A percentile compares a stretch with the other conserved stretches of the same genome.
Conservation (phyloP, 2,113 vertebrate species). For the Phyllostomus hastatus region DNA sequence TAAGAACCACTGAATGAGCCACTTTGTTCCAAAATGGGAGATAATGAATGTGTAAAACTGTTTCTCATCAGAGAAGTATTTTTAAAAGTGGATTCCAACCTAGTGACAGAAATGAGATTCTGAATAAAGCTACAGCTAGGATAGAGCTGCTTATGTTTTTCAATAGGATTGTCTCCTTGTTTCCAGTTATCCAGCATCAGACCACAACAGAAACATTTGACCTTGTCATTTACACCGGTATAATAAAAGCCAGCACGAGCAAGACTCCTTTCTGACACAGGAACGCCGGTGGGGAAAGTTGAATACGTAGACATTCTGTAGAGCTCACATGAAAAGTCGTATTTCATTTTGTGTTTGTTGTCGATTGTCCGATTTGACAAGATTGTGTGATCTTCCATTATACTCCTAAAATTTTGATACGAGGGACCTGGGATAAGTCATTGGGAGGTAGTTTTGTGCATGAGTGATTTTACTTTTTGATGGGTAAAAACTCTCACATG, state of each 20-base stretch:
- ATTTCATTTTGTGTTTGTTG: conserved; percentile 85
- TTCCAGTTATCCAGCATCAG: conserved; percentile 94
- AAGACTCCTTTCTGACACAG: conserved; percentile 91
- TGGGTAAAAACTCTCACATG: conserved; percentile 57
- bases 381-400: conserved; percentile 86
- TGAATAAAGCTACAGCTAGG: conserved; percentile 92
- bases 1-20: conserved; percentile 85
- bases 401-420: conserved; percentile 80
- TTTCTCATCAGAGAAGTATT: conserved; percentile 87
- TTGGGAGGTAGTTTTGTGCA: conserved; percentile 89
- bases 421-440: conserved; percentile 81
- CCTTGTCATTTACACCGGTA: conserved; percentile 90
- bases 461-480: conserved; percentile 58
- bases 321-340: conserved; percentile 94
- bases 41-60: conserved; percentile 79
- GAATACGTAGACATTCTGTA: conserved; percentile 95
- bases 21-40: conserved; percentile 82
- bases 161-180: conserved; percentile 91
- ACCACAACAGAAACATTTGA: conserved; percentile 94
- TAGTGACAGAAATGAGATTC: conserved; percentile 90
- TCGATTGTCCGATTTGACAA: conserved; percentile 84
- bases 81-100: conserved; percentile 88
- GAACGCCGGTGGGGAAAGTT: conserved; percentile 82
- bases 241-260: conserved; percentile 97
- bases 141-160: conserved; percentile 91